phyloP scores from a whole-genome alignment of 2,113 vertebrate genomes.

The Thinocorus orbignyianus region DNA sequence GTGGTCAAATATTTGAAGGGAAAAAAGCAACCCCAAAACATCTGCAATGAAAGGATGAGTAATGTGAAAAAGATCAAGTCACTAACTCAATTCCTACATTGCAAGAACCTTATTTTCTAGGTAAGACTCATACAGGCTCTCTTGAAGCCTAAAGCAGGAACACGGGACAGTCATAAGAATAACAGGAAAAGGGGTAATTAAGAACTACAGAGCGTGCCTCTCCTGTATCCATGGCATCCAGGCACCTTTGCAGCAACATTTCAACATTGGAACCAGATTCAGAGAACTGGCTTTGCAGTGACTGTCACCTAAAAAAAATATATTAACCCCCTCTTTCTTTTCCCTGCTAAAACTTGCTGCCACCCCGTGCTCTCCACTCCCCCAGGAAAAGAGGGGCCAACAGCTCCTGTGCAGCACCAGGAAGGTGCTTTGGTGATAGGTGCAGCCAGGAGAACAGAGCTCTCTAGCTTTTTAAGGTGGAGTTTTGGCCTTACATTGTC shows the following conservation, averaged over 20 bases:
- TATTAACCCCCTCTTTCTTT: too few species aligned
- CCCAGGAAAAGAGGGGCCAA: not conserved
- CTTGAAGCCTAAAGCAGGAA: not conserved
- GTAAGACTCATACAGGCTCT: not conserved
- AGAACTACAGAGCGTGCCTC: not conserved
- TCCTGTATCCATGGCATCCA: not conserved
- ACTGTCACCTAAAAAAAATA: not conserved
- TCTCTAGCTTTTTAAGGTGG: not conserved
- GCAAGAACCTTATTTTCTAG: not conserved
- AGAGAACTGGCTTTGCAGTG: not conserved
- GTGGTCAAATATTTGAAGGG: not conserved
- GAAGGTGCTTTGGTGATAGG: not conserved
- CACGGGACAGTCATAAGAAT: not conserved
- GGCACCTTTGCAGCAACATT: not conserved
- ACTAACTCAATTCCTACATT: not conserved
- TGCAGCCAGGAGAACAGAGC: not conserved
- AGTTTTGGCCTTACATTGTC: not conserved
- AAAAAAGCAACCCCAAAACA: not conserved
- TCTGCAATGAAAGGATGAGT: not conserved
- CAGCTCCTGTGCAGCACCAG: not conserved
- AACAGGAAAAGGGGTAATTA: not conserved
- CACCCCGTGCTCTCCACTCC: not conserved
- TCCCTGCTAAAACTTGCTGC: not conserved
- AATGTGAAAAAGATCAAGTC: not conserved
- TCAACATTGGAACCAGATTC: not conserved